phyloP scores from a whole-genome alignment of 2,888 invertebrate species.

The Cephus nigrinus region DNA sequence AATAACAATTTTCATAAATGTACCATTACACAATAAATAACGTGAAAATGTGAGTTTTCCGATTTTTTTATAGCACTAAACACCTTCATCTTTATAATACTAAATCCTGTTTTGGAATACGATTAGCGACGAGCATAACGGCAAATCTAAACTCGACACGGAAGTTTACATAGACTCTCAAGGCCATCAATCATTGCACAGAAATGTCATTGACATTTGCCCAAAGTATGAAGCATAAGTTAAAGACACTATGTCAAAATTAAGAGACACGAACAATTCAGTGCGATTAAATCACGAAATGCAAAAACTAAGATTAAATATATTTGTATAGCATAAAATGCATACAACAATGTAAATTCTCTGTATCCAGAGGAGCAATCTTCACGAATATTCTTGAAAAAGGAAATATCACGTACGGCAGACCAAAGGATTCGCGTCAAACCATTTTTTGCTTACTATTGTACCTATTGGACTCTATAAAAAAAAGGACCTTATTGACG shows the following conservation, averaged over 20 bases:
- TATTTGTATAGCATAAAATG: not conserved
- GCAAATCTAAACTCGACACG: not conserved
- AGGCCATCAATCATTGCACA: not conserved
- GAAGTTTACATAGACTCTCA: not conserved
- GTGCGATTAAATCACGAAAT: not conserved
- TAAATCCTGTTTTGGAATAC: not conserved
- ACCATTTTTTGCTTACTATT: not conserved
- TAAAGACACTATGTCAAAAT: not conserved
- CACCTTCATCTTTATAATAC: not conserved
- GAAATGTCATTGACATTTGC: not conserved
- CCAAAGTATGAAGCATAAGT: not conserved
- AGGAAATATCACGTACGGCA: not conserved
- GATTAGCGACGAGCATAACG: not conserved
- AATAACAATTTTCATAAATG: not conserved
- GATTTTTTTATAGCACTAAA: not conserved
- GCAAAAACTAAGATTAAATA: not conserved
- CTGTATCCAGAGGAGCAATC: not conserved
- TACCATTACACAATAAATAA: not conserved
- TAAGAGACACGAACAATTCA: not conserved
- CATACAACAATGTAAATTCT: not conserved
- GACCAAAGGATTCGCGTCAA: not conserved
- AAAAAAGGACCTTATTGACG: not conserved
- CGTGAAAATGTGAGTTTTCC: not conserved
- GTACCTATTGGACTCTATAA: not conserved
- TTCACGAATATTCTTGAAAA: not conserved